These are phyloP conservation scores for Drymonia ruficornis DNA, from an alignment of 2,888 invertebrate species.

Conservation along the genomic window DNA sequence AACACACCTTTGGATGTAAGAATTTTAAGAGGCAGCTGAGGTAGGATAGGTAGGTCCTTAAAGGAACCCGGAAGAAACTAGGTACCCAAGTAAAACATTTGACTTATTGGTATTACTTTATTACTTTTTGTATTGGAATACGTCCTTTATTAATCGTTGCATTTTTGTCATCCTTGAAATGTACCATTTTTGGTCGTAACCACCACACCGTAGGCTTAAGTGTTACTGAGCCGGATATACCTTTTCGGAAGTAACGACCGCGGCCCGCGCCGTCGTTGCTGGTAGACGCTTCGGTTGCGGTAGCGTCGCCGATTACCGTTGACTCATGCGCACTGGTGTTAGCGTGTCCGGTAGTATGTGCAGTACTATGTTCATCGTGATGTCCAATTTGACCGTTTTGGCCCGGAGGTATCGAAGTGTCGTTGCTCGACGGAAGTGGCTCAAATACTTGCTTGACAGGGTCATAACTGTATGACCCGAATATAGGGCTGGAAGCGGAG, in stretches of 20 bases:
- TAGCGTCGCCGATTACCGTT: constrained; percentile 7
- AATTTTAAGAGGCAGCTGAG: too few species aligned
- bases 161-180: neutral
- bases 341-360: neutral
- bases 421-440: constrained; percentile 3
- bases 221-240: neutral
- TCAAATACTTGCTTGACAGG: constrained; percentile 30
- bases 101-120: too few species aligned
- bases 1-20: too few species aligned
- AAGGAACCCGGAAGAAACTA: too few species aligned
- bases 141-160: too few species aligned
- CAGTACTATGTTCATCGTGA: too few species aligned
- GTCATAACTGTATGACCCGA: constrained; percentile 44
- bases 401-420: neutral
- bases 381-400: constrained; percentile 1
- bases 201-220: constrained; percentile 8
- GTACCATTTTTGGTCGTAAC: constrained; percentile 5
- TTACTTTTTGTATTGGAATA: too few species aligned
- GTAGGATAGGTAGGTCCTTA: too few species aligned
- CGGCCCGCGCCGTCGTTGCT: too few species aligned
- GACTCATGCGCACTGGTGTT: neutral
- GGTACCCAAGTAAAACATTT: too few species aligned
- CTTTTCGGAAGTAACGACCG: neutral
- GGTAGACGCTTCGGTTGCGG: neutral
- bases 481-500: constrained; percentile 31